phyloP scores from a whole-genome alignment of 2,888 invertebrate genomes.

The Sarcophaga subvicina region DNA sequence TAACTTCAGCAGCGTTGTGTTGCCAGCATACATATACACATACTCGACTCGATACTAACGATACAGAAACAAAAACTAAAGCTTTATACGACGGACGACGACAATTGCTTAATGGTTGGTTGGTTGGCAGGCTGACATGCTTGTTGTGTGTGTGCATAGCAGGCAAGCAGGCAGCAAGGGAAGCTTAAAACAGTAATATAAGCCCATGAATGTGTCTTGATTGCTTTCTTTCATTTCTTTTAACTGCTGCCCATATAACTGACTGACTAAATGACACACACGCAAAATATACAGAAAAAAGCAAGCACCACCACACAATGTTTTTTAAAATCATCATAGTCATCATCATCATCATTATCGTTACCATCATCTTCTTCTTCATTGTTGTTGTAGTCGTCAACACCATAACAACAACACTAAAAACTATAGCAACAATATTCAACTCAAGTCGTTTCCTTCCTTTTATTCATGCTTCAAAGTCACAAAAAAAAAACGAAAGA shows the following conservation, averaged over 20 bases:
- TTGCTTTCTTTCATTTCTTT: slow-evolving; percentile 46
- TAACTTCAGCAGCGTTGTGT: slow-evolving; percentile 27
- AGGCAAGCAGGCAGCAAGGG: not conserved
- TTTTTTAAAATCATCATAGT: slow-evolving; percentile 47
- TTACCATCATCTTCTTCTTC: slow-evolving; percentile 35
- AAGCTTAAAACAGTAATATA: not conserved
- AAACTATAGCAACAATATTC: slow-evolving; percentile 61
- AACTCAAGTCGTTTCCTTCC: slow-evolving; percentile 52
- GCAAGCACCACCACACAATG: slow-evolving; percentile 29
- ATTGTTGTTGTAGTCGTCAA: slow-evolving; percentile 35
- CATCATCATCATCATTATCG: slow-evolving; percentile 56
- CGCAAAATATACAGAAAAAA: slow-evolving; percentile 9
- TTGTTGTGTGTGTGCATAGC: not conserved
- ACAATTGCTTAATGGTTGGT: not conserved
- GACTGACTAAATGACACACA: slow-evolving; percentile 29
- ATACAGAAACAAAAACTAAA: not conserved
- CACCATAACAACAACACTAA: slow-evolving; percentile 54
- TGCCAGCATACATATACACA: not conserved
- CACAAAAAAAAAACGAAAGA: slow-evolving; percentile 16
- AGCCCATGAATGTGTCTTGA: slow-evolving; percentile 35
- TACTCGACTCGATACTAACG: not conserved
- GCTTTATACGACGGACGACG: no score
- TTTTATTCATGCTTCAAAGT: slow-evolving; percentile 33
- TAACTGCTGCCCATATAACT: slow-evolving; percentile 1
- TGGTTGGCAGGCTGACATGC: slow-evolving; percentile 29